These are phyloP conservation scores for Lagenorhynchus albirostris DNA, from an alignment of 2,113 vertebrate species.

Conservation along the genomic window DNA sequence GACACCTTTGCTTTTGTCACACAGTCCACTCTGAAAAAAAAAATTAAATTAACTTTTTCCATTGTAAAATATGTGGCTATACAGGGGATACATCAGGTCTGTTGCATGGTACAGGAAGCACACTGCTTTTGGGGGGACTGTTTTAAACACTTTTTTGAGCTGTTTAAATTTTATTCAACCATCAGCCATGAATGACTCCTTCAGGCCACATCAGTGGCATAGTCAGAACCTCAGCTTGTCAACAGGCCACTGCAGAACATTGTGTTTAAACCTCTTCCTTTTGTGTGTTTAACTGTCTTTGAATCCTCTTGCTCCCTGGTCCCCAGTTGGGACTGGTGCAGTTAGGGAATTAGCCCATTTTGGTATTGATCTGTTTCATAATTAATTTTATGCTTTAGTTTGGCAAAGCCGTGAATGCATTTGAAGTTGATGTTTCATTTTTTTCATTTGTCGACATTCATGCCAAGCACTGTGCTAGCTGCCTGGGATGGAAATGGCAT, in stretches of 20 bases:
- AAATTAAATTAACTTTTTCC: not conserved
- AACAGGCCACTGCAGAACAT: not conserved
- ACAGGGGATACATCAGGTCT: not conserved
- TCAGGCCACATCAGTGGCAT: not conserved
- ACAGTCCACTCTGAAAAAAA: not conserved
- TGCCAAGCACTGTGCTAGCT: not conserved
- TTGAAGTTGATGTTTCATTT: not conserved
- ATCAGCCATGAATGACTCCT: not conserved
- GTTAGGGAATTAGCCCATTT: constrained; percentile 25
- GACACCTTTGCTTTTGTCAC: not conserved
- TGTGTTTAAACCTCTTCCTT: not conserved
- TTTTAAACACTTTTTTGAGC: not conserved
- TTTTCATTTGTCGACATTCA: not conserved
- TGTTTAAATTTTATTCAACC: constrained; percentile 18
- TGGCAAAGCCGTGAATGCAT: not conserved
- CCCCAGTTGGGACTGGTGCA: not conserved
- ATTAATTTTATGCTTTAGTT: constrained; percentile 48
- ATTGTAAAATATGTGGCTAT: not conserved
- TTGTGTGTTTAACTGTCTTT: not conserved
- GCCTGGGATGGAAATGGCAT: not conserved
- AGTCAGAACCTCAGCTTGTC: not conserved
- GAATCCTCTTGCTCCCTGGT: not conserved
- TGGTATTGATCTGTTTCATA: not conserved
- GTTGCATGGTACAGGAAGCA: not conserved
- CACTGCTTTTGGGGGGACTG: not conserved